Base-by-base conservation (phyloP, 2,797 vertebrate species). In the Avahi laniger region DNA sequence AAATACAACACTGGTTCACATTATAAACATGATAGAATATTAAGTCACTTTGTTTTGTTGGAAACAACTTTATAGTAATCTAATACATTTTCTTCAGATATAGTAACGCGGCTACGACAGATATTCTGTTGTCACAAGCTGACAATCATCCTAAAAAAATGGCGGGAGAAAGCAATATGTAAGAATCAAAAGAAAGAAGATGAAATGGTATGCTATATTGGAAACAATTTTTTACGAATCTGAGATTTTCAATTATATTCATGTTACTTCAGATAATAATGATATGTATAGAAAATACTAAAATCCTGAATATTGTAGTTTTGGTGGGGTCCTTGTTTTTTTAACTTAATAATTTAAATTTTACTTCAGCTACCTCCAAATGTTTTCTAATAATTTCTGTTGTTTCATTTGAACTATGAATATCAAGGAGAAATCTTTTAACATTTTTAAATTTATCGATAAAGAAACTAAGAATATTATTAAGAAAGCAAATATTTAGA, bases 131-230 rank as follows among this genome's bases (percentile, higher is more conserved):
- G 0, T 67, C 50, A 86, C 8, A 97, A 12, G 43, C 69, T 93
- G 88, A 85, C 4, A 79, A 1, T 6, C 43, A 41, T 75, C 7
- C 28, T 98, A 72, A 35, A 0, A 50, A 95, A 81, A 65, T 98
- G 97, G 96, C 80, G 7, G 28, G 73, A 96, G 4, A 92, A 7
- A 86, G 95, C 91, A 92, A 97, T 4, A 89, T 0, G 4, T 0
- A 48, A 50, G 43, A 8, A 5, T 72, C 76, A 92, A 85, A 52
- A 5, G 30, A 97, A 79, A 97, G 96, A 97, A 75, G 76, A 97
- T 5, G 88, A 96, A 0, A 75, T 97, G 97, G 97, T 97, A 98
- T 67, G 90, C 33, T 67, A 88, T 85, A 70, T n/a, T 91, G 50
- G 33, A 91, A 86, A 93, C n/a, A 93, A 26, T 69, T 91, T 79